phyloP scores from a whole-genome alignment of 1,140 invertebrate species.

The Protaetia brevitarsis region DNA sequence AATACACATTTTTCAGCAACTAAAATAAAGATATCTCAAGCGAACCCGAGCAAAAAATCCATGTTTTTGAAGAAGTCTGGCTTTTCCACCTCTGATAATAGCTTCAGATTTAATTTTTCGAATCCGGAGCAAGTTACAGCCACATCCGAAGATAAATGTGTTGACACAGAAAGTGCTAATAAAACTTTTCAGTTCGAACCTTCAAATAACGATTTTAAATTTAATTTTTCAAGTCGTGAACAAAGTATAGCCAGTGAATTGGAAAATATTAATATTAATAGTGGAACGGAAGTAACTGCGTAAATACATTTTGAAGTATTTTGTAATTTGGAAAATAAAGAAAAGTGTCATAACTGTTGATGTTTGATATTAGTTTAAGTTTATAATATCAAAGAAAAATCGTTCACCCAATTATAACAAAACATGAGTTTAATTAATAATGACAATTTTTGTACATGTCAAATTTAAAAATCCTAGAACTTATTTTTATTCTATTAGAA shows the following conservation, averaged over 20 bases:
- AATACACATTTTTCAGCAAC: conserved; percentile 23
- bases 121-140: conserved; percentile 23
- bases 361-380: no score
- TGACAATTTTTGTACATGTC: no score
- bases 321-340: no score
- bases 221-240: conserved; percentile 51
- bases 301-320: background rate
- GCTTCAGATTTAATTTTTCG: conserved; percentile 51
- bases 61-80: conserved; percentile 56
- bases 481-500: no score
- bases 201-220: conserved; percentile 51
- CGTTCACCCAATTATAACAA: no score
- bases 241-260: background rate
- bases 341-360: no score
- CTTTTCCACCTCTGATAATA: conserved; percentile 33
- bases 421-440: no score
- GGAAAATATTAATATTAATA: background rate
- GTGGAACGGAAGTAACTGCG: background rate
- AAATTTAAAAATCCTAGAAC: no score
- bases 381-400: no score
- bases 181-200: conserved; percentile 34
- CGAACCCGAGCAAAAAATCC: conserved; percentile 51
- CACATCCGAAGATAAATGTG: conserved; percentile 26
- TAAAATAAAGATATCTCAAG: conserved; percentile 47
- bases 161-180: conserved; percentile 28